Evolutionary conservation across 2,113 vertebrate species (phyloP).

Genomic region (Taurulus bubalis): DNA sequence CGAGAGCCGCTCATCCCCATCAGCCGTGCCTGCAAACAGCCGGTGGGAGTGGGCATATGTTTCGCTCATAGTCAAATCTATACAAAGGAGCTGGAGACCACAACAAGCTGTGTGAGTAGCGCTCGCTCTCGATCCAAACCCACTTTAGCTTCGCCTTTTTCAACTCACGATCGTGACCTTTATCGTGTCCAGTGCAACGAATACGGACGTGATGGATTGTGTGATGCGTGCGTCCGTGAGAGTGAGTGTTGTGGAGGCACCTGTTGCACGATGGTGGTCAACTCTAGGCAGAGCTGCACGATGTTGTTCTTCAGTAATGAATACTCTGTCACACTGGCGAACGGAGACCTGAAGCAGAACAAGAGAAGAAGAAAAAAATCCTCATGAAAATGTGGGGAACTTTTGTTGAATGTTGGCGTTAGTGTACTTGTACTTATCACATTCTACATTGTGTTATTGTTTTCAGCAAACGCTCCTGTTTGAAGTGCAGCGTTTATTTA

Average conservation of each 20-base stretch:
- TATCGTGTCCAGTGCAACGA: background rate
- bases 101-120: background rate
- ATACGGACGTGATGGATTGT: constrained; percentile 1
- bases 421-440: background rate
- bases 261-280: constrained; percentile 96
- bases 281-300: constrained; percentile 93
- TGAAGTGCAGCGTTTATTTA: background rate
- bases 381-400: background rate
- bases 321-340: constrained; percentile 94
- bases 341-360: constrained; percentile 89
- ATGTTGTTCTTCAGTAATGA: constrained; percentile 96
- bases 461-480: background rate
- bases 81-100: constrained; percentile 22
- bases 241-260: constrained; percentile 69
- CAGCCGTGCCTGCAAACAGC: constrained; percentile 46
- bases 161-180: constrained; percentile 33
- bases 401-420: too few species aligned
- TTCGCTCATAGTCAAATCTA: constrained; percentile 39
- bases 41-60: constrained; percentile 32
- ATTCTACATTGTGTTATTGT: background rate
- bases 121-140: background rate
- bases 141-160: constrained; percentile 2
- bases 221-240: background rate
- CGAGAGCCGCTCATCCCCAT: constrained; percentile 34
- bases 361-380: constrained; percentile 22